Evolutionary conservation across 2,888 invertebrate genomes (phyloP), one percentile per base, ranked within the genome.

Genomic region (Mayetiola destructor): DNA sequence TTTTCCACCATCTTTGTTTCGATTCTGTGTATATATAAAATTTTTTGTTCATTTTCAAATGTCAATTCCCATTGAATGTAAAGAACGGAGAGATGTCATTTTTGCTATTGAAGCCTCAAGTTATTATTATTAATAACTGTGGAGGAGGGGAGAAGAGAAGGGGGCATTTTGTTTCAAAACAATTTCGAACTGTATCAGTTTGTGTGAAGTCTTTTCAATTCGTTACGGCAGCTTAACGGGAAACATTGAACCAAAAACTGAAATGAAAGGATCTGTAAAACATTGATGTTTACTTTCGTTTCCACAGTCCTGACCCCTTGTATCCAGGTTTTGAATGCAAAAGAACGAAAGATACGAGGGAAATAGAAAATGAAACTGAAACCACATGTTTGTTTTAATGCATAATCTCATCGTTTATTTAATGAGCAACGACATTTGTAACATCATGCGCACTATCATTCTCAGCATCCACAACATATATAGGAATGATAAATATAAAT

Each of bases 81-180:
- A n/a, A n/a, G n/a, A n/a, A n/a, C n/a, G n/a, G n/a, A 48, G 48
- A 27, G 27, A 48, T 48, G 48, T 48, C 48, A 48, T 48, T n/a
- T n/a, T n/a, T n/a, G n/a, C 48, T 48, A 48, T 48, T 48, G 27
- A 48, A 48, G 48, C 48, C 48, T 23, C 48, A 48, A 48, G 48
- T 27, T 48, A 48, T 48, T 48, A 32, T 32, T 32, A 32, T 32
- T 32, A 48, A 27, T 48, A 48, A 48, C 27, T 27, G 23, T 27
- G 48, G 48, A n/a, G n/a, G n/a, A n/a, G n/a, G n/a, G n/a, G n/a
- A n/a, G n/a, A n/a, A n/a, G n/a, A n/a, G n/a, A n/a, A n/a, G n/a
- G n/a, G n/a, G n/a, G n/a, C n/a, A 23, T 48, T 48, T 48, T 48
- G 48, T 48, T 48, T 16, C n/a, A 27, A 27, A 27, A 48, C 23